Percentiles rank a stretch among this genome's conserved stretches.
These are phyloP conservation scores for Hippotragus niger DNA, from an alignment of 2,113 vertebrate species.

Conservation along the genomic window DNA sequence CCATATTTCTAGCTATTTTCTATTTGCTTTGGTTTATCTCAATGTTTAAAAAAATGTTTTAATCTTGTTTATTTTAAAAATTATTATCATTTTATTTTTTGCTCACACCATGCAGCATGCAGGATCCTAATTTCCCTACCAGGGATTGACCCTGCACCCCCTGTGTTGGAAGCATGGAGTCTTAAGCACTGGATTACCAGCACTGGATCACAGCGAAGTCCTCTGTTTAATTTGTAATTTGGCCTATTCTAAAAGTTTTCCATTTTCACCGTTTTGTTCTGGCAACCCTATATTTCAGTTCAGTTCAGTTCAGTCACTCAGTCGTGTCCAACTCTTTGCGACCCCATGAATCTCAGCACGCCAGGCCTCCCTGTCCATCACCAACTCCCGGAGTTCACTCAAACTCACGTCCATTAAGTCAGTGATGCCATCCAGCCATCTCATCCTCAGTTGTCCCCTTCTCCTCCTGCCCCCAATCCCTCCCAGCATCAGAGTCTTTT, in stretches of 20 bases:
- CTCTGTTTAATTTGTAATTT: neutral
- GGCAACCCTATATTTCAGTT: neutral
- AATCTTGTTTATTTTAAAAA: neutral
- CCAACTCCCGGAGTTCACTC: too few species aligned
- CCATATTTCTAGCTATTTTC: neutral
- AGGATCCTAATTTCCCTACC: neutral
- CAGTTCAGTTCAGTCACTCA: too few species aligned
- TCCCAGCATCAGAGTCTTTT: too few species aligned
- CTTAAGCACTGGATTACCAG: neutral
- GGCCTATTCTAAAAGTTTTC: neutral
- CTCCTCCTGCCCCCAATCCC: too few species aligned
- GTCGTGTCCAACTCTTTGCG: accelerated
- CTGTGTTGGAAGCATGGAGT: neutral
- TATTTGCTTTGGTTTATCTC: neutral
- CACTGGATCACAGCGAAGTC: neutral
- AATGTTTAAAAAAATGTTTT: neutral
- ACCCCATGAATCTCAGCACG: too few species aligned
- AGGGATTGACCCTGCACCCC: neutral
- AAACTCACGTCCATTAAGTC: too few species aligned
- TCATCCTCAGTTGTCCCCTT: too few species aligned
- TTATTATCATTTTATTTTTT: neutral
- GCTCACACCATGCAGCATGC: neutral
- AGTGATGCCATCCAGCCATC: too few species aligned
- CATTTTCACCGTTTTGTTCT: neutral
- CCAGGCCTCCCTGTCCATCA: too few species aligned